Evolutionary conservation across 2,888 invertebrate genomes (phyloP), one percentile per base, ranked within the genome.

Genomic region (Coenonympha arcania): DNA sequence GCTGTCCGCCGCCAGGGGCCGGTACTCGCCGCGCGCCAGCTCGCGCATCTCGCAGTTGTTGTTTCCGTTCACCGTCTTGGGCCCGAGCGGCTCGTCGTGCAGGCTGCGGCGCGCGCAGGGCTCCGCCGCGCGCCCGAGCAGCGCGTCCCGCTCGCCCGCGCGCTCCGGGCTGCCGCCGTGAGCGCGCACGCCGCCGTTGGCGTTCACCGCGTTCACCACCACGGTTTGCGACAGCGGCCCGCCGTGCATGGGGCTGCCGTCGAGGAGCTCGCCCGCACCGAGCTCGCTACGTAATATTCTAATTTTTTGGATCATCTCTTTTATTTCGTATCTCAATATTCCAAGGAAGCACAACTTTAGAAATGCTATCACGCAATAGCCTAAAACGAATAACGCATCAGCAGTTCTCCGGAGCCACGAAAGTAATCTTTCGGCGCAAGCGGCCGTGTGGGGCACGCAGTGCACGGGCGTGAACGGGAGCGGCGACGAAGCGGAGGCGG

Each of bases 261-360:
- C 86, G 18, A 83, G 64, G 31, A 87, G 71, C 64, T 87, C 87
- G 2, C 86, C 83, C 33, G 87, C 83, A 39, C 90, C 89, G 58
- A 89, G 75, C 69, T 93, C 92, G 53, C 89, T 90, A 65, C 90
- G 90, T 56, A 95, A 86, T 72, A 95, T 89, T 68, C 92, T 91
- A 73, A 95, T 95, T 86, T 95, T 95, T 76, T 95, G 94, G 70
- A 95, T 94, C 95, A 95, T 95, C 79, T 95, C 95, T 61, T 92
- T 90, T 70, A 95, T 94, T 87, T 95, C 94, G 86, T 93, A 93
- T 54, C 94, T 90, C 64, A 95, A 88, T 64, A 95, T 94, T 55
- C 93, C 94, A 59, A 95, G 90, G 88, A 95, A 95, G 88, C 94
- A 94, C 79, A 95, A 88, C 83, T 95, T 95, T 64, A 95, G 88